These are phyloP conservation scores for Lophius americanus DNA, from an alignment of 2,797 vertebrate species.

Conservation along the genomic window DNA sequence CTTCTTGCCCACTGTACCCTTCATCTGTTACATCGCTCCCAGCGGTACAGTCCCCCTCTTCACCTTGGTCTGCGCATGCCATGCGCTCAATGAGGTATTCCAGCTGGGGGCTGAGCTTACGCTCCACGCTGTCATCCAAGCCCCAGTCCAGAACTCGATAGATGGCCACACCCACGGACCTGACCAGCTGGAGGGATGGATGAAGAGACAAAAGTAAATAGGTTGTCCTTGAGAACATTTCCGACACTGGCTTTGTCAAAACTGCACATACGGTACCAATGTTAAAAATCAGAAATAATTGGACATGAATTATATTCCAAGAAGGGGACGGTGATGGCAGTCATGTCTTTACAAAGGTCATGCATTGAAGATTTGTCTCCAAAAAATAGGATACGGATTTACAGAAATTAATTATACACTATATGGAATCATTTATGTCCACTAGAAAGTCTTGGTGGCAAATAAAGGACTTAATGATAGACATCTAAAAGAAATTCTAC, in stretches of 20 bases:
- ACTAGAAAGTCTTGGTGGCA: not conserved
- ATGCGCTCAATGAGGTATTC: constrained; percentile 94
- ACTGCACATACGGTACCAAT: not conserved
- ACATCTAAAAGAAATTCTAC: not conserved
- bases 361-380: no score
- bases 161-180: constrained; percentile 91
- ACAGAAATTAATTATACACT: no score
- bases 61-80: constrained; percentile 80
- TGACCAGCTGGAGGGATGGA: constrained; percentile 85
- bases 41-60: constrained; percentile 35
- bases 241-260: not conserved
- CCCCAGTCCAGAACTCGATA: constrained; percentile 98
- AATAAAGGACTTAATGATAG: not conserved
- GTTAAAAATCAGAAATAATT: not conserved
- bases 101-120: constrained; percentile 91
- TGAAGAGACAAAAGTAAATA: not conserved
- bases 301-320: not conserved
- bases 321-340: not conserved
- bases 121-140: constrained; percentile 91
- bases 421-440: no score
- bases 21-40: constrained; percentile 81
- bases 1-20: constrained; percentile 91
- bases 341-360: no score
- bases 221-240: not conserved
- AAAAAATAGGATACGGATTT: no score